These are phyloP conservation scores for Chromoteleia sp. DNA, from an alignment of 2,888 invertebrate genomes.

Conservation along the genomic window DNA sequence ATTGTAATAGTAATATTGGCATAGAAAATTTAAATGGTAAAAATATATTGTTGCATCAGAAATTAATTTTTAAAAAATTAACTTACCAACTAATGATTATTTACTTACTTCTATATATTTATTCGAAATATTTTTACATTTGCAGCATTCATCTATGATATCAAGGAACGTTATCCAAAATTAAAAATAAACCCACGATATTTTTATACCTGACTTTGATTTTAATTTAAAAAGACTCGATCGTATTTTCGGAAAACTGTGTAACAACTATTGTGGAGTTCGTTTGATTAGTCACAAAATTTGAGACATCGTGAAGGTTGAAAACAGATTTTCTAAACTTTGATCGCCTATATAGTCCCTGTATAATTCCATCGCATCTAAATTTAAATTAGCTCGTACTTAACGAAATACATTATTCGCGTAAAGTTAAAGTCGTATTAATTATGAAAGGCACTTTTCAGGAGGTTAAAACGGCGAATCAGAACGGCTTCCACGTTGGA, in stretches of 20 bases:
- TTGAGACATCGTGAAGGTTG: constrained; percentile 67
- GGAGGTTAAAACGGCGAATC: constrained; percentile 75
- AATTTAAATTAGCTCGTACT: not conserved
- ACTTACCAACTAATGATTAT: no score
- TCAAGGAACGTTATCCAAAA: constrained; percentile 77
- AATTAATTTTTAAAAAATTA: no score
- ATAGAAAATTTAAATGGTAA: no score
- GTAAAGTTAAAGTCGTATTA: no score
- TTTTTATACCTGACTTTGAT: constrained; percentile 74
- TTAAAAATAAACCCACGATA: constrained; percentile 45
- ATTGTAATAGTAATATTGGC: no score
- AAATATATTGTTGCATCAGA: no score
- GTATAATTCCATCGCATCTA: constrained; percentile 69
- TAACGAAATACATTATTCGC: not conserved
- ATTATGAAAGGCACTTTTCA: no score
- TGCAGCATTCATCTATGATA: constrained; percentile 79
- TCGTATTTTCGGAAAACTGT: constrained; percentile 12
- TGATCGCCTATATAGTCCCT: constrained; percentile 74
- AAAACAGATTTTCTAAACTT: constrained; percentile 73
- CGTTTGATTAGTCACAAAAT: constrained; percentile 73
- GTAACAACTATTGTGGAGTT: constrained; percentile 66
- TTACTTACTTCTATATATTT: constrained; percentile 76
- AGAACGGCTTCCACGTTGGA: constrained; percentile 72
- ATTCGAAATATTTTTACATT: constrained; percentile 77
- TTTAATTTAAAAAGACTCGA: constrained; percentile 67